Evolutionary conservation across 2,113 vertebrate genomes (phyloP), one percentile per base, ranked within the genome.

Genomic region (Halichoeres trimaculatus): DNA sequence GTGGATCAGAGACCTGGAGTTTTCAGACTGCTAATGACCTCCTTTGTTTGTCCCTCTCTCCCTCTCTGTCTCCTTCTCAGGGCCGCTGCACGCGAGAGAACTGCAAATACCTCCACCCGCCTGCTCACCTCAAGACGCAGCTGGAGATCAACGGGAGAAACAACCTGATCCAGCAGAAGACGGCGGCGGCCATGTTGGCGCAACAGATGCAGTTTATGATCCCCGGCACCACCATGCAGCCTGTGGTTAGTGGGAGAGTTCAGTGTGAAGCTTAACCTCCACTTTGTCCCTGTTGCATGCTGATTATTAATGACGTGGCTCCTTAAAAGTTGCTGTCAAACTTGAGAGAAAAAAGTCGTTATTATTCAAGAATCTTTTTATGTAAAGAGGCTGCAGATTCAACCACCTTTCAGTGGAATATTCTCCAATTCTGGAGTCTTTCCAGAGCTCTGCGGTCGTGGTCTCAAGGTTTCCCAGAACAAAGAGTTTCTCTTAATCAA

Each of bases 131-230:
- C 84, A 99, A 99, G 96, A 99, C 97, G 74, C 98, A 99, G 66
- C 94, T 99, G 92, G 98, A 99, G 94, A 99, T 99, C 90, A 99
- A 99, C 85, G 98, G 98, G 66, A 94, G 98, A 48, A 99, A 99
- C 91, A 99, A 99, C 92, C 94, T 99, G 92, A 99, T 99, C 88
- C 98, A 99, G 85, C 98, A 99, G 92, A 99, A 99, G 94, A 99
- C 98, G 0, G 97, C 97, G 52, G 98, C 98, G 20, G 97, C 98
- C 11, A 98, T 99, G 98, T 94, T 99, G 26, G 97, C 98, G 66
- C 98, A 99, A 81, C 98, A 99, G 94, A 99, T 99, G 97, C 98
- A 99, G 86, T 99, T 99, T 83, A 98, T 99, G 97, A 97, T 99
- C 92, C 97, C 98, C 40, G 97, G 97, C 92, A 95, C 96, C 81